These are phyloP conservation scores for Scaptomyza tumidula DNA, from an alignment of 2,888 invertebrate genomes.

Conservation along the genomic window DNA sequence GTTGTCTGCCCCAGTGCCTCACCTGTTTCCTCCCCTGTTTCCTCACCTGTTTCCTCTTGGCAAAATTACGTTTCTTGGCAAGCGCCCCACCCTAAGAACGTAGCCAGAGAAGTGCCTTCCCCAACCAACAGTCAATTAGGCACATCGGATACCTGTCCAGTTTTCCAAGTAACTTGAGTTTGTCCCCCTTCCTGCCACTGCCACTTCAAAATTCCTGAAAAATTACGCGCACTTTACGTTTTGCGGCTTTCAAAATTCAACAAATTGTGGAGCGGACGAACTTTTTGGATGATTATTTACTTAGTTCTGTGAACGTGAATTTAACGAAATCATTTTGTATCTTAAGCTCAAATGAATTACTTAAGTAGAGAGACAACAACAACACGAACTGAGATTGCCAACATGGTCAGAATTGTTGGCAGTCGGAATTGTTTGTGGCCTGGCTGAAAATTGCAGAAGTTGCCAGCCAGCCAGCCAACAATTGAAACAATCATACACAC, in stretches of 20 bases:
- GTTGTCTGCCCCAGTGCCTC: background rate
- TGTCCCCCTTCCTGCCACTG: background rate
- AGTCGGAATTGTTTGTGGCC: constrained; percentile 52
- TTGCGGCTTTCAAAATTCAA: constrained; percentile 66
- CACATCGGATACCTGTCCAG: constrained; percentile 60
- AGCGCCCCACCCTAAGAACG: background rate
- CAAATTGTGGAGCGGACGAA: constrained; percentile 39
- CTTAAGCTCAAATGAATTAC: constrained; percentile 77
- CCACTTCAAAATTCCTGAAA: constrained; percentile 26
- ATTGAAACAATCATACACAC: constrained; percentile 59
- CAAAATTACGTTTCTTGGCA: constrained; percentile 45
- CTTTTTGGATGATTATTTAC: constrained; percentile 71
- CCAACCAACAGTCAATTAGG: constrained; percentile 67
- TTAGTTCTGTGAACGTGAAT: constrained; percentile 72
- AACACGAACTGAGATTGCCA: constrained; percentile 39
- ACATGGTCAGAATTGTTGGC: constrained; percentile 46
- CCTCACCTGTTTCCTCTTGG: background rate
- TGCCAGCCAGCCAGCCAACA: constrained; percentile 39
- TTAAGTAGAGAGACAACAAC: constrained; percentile 56
- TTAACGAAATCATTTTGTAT: constrained; percentile 70
- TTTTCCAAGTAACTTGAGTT: constrained; percentile 17
- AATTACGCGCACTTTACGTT: constrained; percentile 78
- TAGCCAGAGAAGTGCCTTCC: background rate
- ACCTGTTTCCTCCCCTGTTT: background rate
- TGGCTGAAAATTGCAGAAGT: constrained; percentile 50